Evolutionary conservation across 2,113 vertebrate genomes (phyloP).

Genomic region (Nesospiza acunhae): DNA sequence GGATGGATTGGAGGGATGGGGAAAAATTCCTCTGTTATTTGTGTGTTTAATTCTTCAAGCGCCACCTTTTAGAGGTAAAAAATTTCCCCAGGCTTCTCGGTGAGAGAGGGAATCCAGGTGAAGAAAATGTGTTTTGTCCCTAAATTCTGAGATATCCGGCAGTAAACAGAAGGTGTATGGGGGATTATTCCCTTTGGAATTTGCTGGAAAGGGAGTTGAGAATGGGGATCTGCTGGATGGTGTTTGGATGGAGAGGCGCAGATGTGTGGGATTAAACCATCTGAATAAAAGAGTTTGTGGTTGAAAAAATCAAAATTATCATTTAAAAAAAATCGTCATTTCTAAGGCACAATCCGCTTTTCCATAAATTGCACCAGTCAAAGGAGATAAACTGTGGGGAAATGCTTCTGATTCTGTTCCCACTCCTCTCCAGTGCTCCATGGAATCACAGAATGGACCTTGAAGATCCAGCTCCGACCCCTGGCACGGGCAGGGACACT

Average conservation of each 20-base stretch:
- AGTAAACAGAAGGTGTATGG: background rate
- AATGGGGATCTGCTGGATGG: background rate
- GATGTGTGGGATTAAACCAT: fast-evolving
- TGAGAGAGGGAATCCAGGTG: background rate
- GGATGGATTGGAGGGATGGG: background rate
- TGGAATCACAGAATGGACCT: background rate
- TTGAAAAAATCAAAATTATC: fast-evolving
- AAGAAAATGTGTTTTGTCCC: background rate
- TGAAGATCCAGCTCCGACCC: background rate
- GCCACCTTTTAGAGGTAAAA: background rate
- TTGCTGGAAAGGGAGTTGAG: background rate
- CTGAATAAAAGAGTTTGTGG: background rate
- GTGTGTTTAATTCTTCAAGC: background rate
- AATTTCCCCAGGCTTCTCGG: fast-evolving
- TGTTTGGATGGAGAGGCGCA: background rate
- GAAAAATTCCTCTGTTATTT: background rate
- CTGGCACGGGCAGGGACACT: background rate
- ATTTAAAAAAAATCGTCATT: fast-evolving
- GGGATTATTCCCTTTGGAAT: background rate
- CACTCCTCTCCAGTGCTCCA: background rate
- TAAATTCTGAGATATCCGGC: background rate
- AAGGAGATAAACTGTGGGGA: background rate
- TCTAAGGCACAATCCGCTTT: background rate
- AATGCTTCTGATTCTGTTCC: background rate
- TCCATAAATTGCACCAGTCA: too few relatives aligned